Percentiles rank a stretch among this genome's conserved stretches.
These are phyloP conservation scores for Atrichornis clamosus DNA, from an alignment of 2,113 vertebrate genomes.

Conservation along the genomic window DNA sequence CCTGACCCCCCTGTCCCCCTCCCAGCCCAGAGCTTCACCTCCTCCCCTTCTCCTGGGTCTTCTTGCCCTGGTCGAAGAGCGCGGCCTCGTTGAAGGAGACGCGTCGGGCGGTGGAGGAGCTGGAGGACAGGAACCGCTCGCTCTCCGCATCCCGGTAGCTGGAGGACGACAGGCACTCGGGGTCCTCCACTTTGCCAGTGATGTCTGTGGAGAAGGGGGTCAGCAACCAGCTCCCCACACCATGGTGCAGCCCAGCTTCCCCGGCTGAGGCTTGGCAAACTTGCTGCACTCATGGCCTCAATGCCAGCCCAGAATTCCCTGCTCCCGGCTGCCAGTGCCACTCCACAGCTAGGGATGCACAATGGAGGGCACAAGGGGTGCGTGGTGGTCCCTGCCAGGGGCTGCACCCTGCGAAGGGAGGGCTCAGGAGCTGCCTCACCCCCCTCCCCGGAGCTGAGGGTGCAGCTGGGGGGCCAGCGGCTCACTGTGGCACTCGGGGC, in stretches of 20 bases:
- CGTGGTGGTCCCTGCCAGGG: background rate
- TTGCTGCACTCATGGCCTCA: background rate
- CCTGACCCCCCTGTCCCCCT: accelerated
- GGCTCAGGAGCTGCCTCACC: background rate
- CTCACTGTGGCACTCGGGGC: background rate
- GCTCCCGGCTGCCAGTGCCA: accelerated
- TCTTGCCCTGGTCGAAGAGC: conserved; percentile 90
- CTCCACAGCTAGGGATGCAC: background rate
- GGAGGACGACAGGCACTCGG: conserved; percentile 82
- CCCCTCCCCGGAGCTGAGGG: background rate
- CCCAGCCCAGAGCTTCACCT: conserved; percentile 70
- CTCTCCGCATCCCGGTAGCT: conserved; percentile 86
- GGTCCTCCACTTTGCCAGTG: conserved; percentile 87
- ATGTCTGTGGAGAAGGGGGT: conserved; percentile 75
- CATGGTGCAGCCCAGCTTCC: accelerated
- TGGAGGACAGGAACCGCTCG: conserved; percentile 88
- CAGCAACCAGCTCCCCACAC: background rate
- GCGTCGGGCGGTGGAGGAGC: conserved; percentile 83
- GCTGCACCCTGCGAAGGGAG: background rate
- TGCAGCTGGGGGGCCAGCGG: background rate
- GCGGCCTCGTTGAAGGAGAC: conserved; percentile 98
- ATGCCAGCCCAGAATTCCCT: background rate
- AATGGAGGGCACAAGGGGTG: background rate
- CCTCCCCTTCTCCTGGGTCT: conserved; percentile 91
- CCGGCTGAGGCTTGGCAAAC: background rate